Conservation (phyloP, 1,140 invertebrate species). For the Ladona fulva region DNA sequence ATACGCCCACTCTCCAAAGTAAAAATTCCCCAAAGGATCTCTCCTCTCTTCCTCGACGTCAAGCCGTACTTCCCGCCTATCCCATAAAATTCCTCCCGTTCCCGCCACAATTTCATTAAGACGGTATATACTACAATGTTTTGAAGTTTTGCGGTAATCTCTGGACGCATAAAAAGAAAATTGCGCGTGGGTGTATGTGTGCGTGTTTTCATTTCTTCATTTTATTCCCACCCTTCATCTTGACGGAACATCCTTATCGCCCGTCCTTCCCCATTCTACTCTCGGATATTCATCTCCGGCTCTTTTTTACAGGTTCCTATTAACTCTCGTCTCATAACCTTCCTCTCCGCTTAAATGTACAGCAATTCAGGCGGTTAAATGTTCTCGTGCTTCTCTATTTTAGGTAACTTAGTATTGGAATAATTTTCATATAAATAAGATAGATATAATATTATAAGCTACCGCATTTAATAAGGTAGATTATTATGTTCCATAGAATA, state of each 20-base stretch:
- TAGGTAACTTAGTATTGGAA: too few species aligned
- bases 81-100: not conserved
- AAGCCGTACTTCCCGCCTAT: not conserved
- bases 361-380: too few species aligned
- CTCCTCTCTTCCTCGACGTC: not conserved
- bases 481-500: too few species aligned
- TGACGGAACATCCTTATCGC: not conserved
- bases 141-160: constrained; percentile 9
- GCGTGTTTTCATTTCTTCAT: not conserved
- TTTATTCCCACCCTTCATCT: not conserved
- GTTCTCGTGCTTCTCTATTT: too few species aligned
- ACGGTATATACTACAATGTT: constrained; percentile 2
- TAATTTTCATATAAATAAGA: too few species aligned
- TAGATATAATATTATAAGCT: too few species aligned
- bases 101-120: constrained; percentile 8
- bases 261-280: not conserved
- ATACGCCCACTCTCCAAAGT: not conserved
- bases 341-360: too few species aligned
- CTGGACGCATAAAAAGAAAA: not conserved
- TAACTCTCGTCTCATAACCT: not conserved
- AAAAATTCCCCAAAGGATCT: not conserved
- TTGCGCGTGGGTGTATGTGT: not conserved
- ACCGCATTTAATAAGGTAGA: too few species aligned
- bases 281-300: not conserved
- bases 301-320: not conserved